Evolutionary conservation across 2,888 invertebrate genomes (phyloP).

Genomic region (Molorchus minor): DNA sequence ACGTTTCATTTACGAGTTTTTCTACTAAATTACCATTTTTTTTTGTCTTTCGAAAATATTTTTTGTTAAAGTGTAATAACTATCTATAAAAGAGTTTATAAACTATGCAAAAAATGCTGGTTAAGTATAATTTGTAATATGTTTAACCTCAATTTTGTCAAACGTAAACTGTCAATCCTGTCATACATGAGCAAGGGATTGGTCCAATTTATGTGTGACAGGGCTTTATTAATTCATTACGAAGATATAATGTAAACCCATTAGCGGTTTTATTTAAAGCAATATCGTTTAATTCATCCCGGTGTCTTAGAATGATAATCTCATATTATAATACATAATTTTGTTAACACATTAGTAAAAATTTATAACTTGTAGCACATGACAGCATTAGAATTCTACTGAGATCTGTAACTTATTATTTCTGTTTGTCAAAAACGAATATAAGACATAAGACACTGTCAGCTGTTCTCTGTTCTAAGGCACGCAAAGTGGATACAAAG

Average conservation of each 20-base stretch:
- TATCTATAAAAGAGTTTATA: no score
- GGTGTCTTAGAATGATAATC: neutral
- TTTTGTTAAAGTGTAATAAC: no score
- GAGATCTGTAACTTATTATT: constrained; percentile 14
- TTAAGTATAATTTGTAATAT: no score
- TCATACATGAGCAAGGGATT: no score
- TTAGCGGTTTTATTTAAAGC: constrained; percentile 3
- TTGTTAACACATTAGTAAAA: constrained; percentile 4
- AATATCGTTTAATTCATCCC: constrained; percentile 1
- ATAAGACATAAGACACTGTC: constrained; percentile 38
- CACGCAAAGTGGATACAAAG: constrained; percentile 52
- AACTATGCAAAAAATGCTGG: no score
- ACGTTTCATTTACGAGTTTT: no score
- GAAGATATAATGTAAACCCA: neutral
- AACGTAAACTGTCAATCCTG: no score
- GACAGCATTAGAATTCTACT: neutral
- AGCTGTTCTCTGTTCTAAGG: constrained; percentile 46
- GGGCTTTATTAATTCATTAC: neutral
- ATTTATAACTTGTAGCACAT: constrained; percentile 10
- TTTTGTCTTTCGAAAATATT: no score
- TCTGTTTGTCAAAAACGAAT: constrained; percentile 19
- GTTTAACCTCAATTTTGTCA: no score
- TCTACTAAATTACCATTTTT: no score
- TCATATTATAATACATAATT: constrained; percentile 8
- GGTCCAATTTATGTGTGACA: no score